phyloP scores from a whole-genome alignment of 1,140 invertebrate genomes.

The Heliconius hewitsoni region DNA sequence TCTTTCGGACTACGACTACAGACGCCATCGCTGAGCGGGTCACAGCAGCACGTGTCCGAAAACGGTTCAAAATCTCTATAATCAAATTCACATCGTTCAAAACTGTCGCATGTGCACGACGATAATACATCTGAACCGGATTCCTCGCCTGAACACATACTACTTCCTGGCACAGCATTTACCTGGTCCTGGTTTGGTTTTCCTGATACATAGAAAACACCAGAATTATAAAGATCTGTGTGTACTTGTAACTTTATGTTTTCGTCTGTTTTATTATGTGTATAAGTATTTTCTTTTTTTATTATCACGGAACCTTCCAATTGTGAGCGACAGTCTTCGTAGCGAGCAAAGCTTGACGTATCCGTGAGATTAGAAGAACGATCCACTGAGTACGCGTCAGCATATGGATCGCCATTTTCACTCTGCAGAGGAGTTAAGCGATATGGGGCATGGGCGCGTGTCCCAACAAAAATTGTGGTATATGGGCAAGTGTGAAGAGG shows the following conservation, averaged over 20 bases:
- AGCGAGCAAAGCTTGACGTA: conserved; percentile 79
- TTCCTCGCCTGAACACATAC: conserved; percentile 71
- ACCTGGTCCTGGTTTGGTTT: conserved; percentile 64
- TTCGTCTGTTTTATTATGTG: conserved; percentile 49
- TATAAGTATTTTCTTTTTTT: conserved; percentile 50
- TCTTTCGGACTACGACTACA: conserved; percentile 78
- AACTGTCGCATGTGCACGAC: conserved; percentile 78
- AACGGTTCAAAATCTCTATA: conserved; percentile 82
- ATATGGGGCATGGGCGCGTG: conserved; percentile 60
- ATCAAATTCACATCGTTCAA: conserved; percentile 79
- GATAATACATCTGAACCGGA: conserved; percentile 76
- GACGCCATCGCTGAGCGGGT: conserved; percentile 75
- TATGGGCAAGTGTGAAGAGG: conserved; percentile 73
- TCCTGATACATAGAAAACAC: conserved; percentile 73
- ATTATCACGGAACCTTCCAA: conserved; percentile 53
- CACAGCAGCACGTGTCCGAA: conserved; percentile 81
- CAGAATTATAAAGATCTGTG: conserved; percentile 73
- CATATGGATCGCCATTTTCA: conserved; percentile 64
- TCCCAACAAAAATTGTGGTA: conserved; percentile 72
- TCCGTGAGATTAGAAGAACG: conserved; percentile 80
- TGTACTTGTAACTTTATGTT: conserved; percentile 68
- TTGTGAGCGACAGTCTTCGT: conserved; percentile 74
- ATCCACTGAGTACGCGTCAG: conserved; percentile 75
- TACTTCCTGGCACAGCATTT: conserved; percentile 57
- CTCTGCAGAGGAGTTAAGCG: conserved; percentile 57